These are phyloP conservation scores for Vombatus ursinus DNA, from an alignment of 2,113 vertebrate genomes.

Conservation along the genomic window DNA sequence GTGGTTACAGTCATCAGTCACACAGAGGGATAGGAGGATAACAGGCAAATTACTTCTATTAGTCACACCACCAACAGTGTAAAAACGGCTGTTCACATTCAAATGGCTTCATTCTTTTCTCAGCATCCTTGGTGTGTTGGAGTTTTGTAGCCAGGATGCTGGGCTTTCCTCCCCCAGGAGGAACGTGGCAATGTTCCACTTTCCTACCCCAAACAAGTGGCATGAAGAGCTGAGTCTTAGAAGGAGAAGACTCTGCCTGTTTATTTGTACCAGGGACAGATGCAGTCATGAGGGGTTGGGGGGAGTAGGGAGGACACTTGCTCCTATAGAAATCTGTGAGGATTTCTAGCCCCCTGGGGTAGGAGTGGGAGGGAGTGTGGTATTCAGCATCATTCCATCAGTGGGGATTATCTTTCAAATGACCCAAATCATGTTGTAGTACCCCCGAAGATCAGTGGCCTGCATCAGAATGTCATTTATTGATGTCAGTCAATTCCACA, in stretches of 20 bases:
- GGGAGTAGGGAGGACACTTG: background rate
- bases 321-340: background rate
- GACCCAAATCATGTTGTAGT: background rate
- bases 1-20: background rate
- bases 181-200: background rate
- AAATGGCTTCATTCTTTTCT: slow-evolving; percentile 8
- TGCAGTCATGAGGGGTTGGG: background rate
- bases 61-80: slow-evolving; percentile 13
- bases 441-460: background rate
- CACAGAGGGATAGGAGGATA: background rate
- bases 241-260: background rate
- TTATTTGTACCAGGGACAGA: background rate
- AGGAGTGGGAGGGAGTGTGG: background rate
- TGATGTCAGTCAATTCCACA: background rate
- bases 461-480: background rate
- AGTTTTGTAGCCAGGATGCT: background rate
- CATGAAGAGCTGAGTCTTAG: background rate
- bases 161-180: background rate
- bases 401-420: background rate
- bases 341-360: background rate
- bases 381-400: background rate
- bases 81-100: background rate
- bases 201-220: background rate
- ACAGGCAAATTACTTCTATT: background rate
- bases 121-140: background rate